These are phyloP conservation scores for Lepus timidus DNA, from an alignment of 2,113 vertebrate genomes.

Conservation along the genomic window DNA sequence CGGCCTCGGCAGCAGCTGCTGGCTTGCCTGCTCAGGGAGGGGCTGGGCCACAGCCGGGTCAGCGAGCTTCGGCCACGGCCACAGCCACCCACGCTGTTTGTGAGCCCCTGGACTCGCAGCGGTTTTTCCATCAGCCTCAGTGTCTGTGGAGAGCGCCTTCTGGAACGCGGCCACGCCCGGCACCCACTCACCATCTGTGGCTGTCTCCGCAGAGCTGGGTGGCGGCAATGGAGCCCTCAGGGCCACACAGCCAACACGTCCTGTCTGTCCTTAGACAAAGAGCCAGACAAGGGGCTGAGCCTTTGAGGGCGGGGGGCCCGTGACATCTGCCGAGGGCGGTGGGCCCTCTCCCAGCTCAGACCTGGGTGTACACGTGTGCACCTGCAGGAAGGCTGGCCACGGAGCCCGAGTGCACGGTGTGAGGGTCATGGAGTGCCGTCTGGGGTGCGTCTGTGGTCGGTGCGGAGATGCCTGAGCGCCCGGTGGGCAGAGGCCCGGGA, in stretches of 20 bases:
- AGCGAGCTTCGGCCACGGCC: rapidly evolving
- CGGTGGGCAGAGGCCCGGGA: rapidly evolving
- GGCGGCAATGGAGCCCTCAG: rapidly evolving
- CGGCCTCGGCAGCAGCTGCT: rapidly evolving
- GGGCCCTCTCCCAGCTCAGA: rapidly evolving
- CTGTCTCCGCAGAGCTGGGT: rapidly evolving
- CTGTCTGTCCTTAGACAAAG: rapidly evolving
- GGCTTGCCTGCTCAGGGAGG: rapidly evolving
- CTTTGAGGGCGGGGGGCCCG: rapidly evolving
- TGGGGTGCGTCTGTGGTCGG: not conserved
- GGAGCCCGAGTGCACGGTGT: not conserved
- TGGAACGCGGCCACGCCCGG: rapidly evolving
- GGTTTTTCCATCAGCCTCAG: not conserved
- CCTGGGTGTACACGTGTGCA: rapidly evolving
- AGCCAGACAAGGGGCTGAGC: rapidly evolving
- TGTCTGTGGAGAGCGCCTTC: rapidly evolving
- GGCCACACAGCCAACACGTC: rapidly evolving
- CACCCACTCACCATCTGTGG: rapidly evolving
- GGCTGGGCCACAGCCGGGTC: not conserved
- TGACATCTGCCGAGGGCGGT: not conserved
- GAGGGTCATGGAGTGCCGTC: too few species aligned
- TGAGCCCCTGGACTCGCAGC: rapidly evolving
- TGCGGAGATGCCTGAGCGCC: too few species aligned
- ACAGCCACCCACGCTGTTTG: rapidly evolving
- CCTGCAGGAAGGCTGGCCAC: not conserved